Evolutionary conservation across 2,888 invertebrate species (phyloP), one percentile per base, ranked within the genome.

Genomic region (Abrostola tripartita): DNA sequence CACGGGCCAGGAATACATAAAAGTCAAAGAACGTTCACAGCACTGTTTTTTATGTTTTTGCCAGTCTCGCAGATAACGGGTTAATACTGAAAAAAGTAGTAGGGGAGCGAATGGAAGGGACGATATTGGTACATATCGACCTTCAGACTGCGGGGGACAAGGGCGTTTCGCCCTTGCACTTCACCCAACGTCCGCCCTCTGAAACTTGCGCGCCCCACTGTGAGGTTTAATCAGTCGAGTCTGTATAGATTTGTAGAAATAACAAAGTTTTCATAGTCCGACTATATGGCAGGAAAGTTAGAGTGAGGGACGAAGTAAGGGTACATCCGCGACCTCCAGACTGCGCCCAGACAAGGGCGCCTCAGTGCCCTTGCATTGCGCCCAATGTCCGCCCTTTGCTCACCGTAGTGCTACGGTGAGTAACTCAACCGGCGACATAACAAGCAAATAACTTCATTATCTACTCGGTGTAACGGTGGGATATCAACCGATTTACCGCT

Each of bases 251-350:
- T 62, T 66, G 57, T 66, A 61, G 60, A 49, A 68, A 71, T 69
- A 82, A 75, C 73, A 55, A 64, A 81, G 75, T 79, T 82, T 77
- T 81, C 65, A 71, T 63, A 69, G 78, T 68, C 56, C 49, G 44
- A 73, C 38, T 70, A 66, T 66, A 70, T 71, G 74, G 71, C 50
- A 67, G 73, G 69, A 74, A 72, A 72, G 76, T 84, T 84, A 68
- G 79, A 81, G 74, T 82, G 75, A 81, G 86, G 88, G 86, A 81
- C 86, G 79, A 83, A 84, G 81, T 82, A 87, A 85, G 89, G 88
- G 89, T 90, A 90, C 89, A 91, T 91, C 89, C 90, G 85, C 89
- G 94, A 92, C 93, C 93, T 93, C 93, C 82, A 93, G 92, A 92
- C 93, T 91, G 84, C 88, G 91, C 85, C 91, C 90, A 86, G 85